These are phyloP conservation scores for Drosophila lutescens DNA, from an alignment of 2,888 invertebrate species.

Conservation along the genomic window DNA sequence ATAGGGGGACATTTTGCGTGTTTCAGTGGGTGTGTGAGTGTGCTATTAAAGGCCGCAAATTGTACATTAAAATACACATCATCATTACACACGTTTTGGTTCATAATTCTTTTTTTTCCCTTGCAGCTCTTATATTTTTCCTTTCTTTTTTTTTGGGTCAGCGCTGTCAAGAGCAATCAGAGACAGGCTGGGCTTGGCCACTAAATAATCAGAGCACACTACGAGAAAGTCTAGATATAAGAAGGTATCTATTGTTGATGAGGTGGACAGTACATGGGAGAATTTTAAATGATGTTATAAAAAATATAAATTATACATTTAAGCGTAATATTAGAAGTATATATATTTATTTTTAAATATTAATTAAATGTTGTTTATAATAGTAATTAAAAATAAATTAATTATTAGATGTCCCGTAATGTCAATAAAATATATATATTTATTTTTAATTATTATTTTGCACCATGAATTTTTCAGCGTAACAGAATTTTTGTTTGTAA, in stretches of 20 bases:
- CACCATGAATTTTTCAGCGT: too few relatives aligned
- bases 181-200: slow-evolving; percentile 34
- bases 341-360: too few relatives aligned
- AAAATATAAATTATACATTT: too few relatives aligned
- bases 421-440: neutral
- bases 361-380: too few relatives aligned
- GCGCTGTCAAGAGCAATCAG: slow-evolving; percentile 48
- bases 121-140: slow-evolving; percentile 5
- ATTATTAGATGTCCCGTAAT: too few relatives aligned
- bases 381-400: too few relatives aligned
- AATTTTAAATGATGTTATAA: too few relatives aligned
- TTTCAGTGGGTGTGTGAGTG: slow-evolving; percentile 3
- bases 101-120: slow-evolving; percentile 25
- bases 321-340: neutral
- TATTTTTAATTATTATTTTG: too few relatives aligned
- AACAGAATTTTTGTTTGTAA: too few relatives aligned
- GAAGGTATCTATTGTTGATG: too few relatives aligned
- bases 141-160: slow-evolving; percentile 70
- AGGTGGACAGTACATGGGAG: too few relatives aligned
- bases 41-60: slow-evolving; percentile 44
- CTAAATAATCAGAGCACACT: slow-evolving; percentile 45
- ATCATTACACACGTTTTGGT: slow-evolving; percentile 58
- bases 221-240: neutral
- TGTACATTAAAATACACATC: slow-evolving; percentile 58
- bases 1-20: slow-evolving; percentile 18